Percentiles rank a stretch among this genome's conserved stretches.
Conservation (phyloP, 2,113 vertebrate genomes). For the Arizona elegans region DNA sequence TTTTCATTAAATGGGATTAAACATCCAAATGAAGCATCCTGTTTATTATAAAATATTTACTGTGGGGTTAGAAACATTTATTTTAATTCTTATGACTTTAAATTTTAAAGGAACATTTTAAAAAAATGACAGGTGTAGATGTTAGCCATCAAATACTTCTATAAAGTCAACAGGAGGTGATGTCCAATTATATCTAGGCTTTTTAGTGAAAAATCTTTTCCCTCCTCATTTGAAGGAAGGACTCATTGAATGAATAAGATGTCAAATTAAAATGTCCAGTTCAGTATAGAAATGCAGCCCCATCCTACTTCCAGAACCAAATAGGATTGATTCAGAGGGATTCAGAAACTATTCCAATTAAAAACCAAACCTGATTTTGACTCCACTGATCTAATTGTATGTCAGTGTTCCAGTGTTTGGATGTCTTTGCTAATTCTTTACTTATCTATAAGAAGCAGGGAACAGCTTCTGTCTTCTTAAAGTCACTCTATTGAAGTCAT, state of each 20-base stretch:
- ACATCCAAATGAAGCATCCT: not conserved
- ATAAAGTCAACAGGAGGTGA: not conserved
- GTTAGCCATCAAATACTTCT: not conserved
- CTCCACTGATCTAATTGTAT: not conserved
- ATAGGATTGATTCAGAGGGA: not conserved
- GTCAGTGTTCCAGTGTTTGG: not conserved
- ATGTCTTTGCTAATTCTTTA: not conserved
- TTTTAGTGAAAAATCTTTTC: not conserved
- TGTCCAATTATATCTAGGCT: not conserved
- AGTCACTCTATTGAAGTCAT: not conserved
- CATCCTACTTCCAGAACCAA: not conserved
- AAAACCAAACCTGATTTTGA: not conserved
- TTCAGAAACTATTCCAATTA: not conserved
- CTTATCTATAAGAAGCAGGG: not conserved
- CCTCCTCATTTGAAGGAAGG: not conserved
- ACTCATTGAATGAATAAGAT: not conserved
- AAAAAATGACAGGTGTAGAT: slow-evolving; percentile 11
- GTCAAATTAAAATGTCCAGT: not conserved
- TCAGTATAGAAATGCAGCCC: not conserved
- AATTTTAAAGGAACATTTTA: not conserved
- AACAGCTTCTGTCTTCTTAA: not conserved
- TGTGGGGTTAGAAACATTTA: not conserved
- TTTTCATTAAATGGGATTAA: slow-evolving; percentile 6
- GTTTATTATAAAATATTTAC: not conserved
- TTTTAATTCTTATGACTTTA: not conserved